phyloP scores from a whole-genome alignment of 1,140 invertebrate genomes.

The Caenorhabditis remanei region DNA sequence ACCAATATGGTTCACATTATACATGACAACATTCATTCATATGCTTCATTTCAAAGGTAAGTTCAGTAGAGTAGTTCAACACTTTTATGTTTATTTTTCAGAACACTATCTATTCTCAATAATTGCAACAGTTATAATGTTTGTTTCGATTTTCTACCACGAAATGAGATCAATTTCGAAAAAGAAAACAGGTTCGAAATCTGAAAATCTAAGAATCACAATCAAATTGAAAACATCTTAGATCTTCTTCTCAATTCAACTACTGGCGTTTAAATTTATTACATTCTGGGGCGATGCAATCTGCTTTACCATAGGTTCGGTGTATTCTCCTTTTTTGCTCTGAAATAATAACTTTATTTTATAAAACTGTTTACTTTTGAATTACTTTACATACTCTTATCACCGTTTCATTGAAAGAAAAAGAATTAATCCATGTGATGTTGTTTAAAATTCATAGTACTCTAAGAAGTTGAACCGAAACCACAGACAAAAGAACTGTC shows the following conservation, averaged over 20 bases:
- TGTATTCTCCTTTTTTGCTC: too few species aligned
- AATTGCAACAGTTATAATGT: neutral
- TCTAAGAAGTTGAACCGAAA: too few species aligned
- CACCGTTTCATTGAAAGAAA: too few species aligned
- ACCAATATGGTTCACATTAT: conserved; percentile 24
- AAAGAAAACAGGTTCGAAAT: neutral
- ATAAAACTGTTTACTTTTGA: too few species aligned
- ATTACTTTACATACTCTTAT: too few species aligned
- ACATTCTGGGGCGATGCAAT: neutral
- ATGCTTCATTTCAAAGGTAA: conserved; percentile 34
- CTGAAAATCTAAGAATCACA: neutral
- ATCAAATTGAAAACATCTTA: neutral
- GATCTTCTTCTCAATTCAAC: neutral
- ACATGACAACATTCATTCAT: conserved; percentile 24
- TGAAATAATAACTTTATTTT: too few species aligned
- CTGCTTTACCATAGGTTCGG: too few species aligned
- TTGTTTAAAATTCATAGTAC: too few species aligned
- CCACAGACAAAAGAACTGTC: too few species aligned
- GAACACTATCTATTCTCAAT: neutral
- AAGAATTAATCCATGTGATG: too few species aligned
- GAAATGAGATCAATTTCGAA: neutral
- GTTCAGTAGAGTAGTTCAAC: neutral
- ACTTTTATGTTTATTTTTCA: neutral
- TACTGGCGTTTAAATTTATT: neutral
- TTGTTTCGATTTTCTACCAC: neutral